These are phyloP conservation scores for Argyra leucocephala DNA, from an alignment of 2,888 invertebrate species.

Conservation along the genomic window DNA sequence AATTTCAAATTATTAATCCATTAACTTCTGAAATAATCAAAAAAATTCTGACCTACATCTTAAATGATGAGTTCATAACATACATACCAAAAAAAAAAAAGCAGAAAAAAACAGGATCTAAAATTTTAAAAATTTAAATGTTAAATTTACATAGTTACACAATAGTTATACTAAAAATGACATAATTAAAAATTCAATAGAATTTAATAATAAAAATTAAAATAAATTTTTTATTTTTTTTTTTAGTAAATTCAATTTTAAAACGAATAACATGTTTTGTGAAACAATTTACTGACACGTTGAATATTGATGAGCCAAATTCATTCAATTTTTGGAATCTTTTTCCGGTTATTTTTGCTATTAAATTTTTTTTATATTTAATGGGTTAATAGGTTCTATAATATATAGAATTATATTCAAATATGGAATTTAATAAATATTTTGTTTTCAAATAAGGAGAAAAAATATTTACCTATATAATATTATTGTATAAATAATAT, in stretches of 20 bases:
- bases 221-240: neutral
- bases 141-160: neutral
- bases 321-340: neutral
- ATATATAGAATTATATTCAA: too few species aligned
- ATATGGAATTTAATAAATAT: too few species aligned
- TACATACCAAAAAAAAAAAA: too few species aligned
- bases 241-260: neutral
- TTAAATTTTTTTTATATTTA: neutral
- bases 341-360: neutral
- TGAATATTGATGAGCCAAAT: neutral
- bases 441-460: too few species aligned
- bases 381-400: neutral
- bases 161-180: neutral
- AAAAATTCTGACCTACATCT: too few species aligned
- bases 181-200: conserved; percentile 1
- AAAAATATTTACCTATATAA: too few species aligned
- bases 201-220: neutral
- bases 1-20: too few species aligned
- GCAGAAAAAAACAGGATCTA: too few species aligned
- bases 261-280: neutral
- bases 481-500: too few species aligned
- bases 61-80: too few species aligned
- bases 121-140: too few species aligned
- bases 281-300: neutral
- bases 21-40: too few species aligned